Conservation (phyloP, 2,113 vertebrate genomes). For the Suricata suricatta region DNA sequence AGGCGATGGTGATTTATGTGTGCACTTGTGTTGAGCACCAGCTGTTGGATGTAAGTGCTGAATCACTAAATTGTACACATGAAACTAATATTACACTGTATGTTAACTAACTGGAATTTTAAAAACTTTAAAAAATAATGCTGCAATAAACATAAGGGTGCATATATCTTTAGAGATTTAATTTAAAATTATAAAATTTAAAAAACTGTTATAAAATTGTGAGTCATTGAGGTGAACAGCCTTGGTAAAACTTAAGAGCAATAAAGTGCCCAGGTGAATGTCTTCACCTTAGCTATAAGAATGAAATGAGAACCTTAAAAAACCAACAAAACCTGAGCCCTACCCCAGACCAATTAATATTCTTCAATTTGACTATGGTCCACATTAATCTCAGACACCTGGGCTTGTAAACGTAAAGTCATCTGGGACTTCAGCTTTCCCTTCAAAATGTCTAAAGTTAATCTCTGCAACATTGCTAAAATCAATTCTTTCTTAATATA, state of each 20-base stretch:
- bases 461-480: slow-evolving; percentile 6
- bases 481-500: not conserved
- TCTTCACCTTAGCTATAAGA: not conserved
- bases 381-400: not conserved
- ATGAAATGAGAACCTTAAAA: not conserved
- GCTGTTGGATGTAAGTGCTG: not conserved
- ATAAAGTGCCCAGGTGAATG: not conserved
- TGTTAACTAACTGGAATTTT: not conserved
- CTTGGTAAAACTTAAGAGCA: not conserved
- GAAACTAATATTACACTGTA: not conserved
- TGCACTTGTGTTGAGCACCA: not conserved
- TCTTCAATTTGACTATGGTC: not conserved
- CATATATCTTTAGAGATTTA: not conserved
- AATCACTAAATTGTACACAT: not conserved
- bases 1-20: not conserved
- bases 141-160: not conserved
- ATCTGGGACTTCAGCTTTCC: not conserved
- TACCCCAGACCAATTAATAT: not conserved
- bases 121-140: not conserved
- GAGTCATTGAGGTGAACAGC: not conserved
- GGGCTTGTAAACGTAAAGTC: not conserved
- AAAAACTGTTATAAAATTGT: not conserved
- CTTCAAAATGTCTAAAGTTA: not conserved
- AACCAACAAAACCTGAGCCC: not conserved
- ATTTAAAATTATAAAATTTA: not conserved